A percentile compares a stretch with the other conserved stretches of the same genome.
Evolutionary conservation across 2,888 invertebrate genomes (phyloP).

Genomic region (Cephus sareptanus): DNA sequence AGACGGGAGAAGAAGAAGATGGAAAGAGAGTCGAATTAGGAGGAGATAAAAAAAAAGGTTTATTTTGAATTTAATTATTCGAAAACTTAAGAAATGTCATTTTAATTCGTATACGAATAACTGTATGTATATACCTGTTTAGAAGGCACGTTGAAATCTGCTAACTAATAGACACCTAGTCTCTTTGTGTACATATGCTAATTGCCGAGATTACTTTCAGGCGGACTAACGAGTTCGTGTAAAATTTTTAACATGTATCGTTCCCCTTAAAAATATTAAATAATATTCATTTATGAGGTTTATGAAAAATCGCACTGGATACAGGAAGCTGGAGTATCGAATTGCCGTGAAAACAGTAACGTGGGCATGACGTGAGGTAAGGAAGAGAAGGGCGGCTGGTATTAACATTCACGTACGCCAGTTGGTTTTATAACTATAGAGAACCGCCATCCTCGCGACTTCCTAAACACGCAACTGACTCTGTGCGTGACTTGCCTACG

Average conservation of each 20-base stretch:
- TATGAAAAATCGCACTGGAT: not conserved
- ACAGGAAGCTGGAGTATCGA: not conserved
- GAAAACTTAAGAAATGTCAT: not conserved
- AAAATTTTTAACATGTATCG: not conserved
- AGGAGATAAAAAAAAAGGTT: not conserved
- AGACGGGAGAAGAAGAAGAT: not conserved
- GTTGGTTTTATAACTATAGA: conserved; percentile 39
- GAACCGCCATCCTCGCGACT: conserved; percentile 17
- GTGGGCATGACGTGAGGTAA: not conserved
- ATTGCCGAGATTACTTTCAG: not conserved
- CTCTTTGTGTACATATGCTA: not conserved
- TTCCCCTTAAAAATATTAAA: not conserved
- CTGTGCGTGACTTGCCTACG: conserved; percentile 28
- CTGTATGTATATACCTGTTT: not conserved
- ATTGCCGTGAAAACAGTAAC: not conserved
- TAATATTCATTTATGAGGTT: not conserved
- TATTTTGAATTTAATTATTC: conserved; percentile 27
- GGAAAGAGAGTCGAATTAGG: not conserved
- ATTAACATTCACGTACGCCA: conserved; percentile 43
- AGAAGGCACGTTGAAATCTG: no score
- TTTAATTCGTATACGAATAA: not conserved
- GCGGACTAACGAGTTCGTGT: not conserved
- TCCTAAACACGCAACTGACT: conserved; percentile 26
- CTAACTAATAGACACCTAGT: not conserved
- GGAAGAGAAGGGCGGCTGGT: not conserved